Evolutionary conservation across 2,113 vertebrate genomes (phyloP).

Genomic region (Xenopus borealis): DNA sequence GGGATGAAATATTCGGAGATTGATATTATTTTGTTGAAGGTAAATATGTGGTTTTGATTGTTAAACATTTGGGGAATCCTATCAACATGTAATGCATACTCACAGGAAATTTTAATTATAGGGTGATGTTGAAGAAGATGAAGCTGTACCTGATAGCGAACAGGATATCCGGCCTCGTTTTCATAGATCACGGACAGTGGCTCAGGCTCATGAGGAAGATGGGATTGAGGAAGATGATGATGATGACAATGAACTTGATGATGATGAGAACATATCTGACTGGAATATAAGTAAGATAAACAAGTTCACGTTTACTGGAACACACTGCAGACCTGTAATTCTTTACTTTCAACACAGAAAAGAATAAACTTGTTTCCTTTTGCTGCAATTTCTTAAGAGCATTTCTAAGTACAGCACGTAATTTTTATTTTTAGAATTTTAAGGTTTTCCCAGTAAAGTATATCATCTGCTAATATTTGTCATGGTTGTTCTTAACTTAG

Average conservation of each 20-base stretch:
- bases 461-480: too few relatives aligned
- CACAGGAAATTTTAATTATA: slow-evolving; percentile 46
- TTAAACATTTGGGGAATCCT: not conserved
- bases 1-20: slow-evolving; percentile 99
- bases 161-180: slow-evolving; percentile 94
- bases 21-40: slow-evolving; percentile 96
- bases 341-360: too few relatives aligned
- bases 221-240: slow-evolving; percentile 86
- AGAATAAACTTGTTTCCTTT: too few relatives aligned
- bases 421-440: too few relatives aligned
- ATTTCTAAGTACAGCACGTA: too few relatives aligned
- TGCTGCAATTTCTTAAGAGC: too few relatives aligned
- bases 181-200: slow-evolving; percentile 90
- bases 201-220: slow-evolving; percentile 89
- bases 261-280: slow-evolving; percentile 92
- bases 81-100: not conserved
- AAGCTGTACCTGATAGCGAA: slow-evolving; percentile 92
- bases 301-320: not conserved
- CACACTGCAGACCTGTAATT: not conserved
- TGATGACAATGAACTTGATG: slow-evolving; percentile 86
- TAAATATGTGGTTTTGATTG: slow-evolving; percentile 56
- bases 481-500: too few relatives aligned
- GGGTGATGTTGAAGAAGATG: slow-evolving; percentile 94
- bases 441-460: too few relatives aligned
- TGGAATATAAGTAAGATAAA: slow-evolving; percentile 90